Evolutionary conservation across 2,797 vertebrate genomes (phyloP).

Genomic region (Eupleurogrammus muticus): DNA sequence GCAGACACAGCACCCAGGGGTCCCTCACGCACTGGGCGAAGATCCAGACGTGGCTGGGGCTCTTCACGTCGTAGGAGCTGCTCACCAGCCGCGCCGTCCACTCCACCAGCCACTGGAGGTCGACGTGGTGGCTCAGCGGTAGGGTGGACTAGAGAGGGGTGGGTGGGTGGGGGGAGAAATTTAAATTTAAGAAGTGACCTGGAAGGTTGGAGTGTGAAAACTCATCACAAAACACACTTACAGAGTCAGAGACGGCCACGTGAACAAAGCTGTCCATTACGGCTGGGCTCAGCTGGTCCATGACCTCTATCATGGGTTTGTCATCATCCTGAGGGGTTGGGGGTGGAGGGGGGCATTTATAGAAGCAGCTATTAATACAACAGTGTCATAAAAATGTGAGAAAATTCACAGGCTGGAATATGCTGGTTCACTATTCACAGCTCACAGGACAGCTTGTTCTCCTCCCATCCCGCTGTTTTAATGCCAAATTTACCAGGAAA

Average conservation of each 20-base stretch:
- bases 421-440: constrained; percentile 35
- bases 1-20: constrained; percentile 98
- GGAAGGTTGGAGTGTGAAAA: background rate
- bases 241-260: constrained; percentile 95
- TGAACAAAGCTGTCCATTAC: constrained; percentile 98
- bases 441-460: constrained; percentile 12
- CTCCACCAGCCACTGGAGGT: constrained; percentile 98
- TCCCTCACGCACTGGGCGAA: constrained; percentile 97
- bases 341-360: constrained; percentile 56
- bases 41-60: constrained; percentile 98
- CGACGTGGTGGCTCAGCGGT: constrained; percentile 92
- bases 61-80: constrained; percentile 97
- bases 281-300: constrained; percentile 97
- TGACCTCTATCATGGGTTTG: constrained; percentile 98
- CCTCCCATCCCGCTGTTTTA: too few species aligned
- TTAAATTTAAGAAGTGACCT: constrained; percentile 16
- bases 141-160: constrained; percentile 85
- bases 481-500: constrained; percentile 1
- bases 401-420: constrained; percentile 28
- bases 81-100: constrained; percentile 97
- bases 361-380: constrained; percentile 64
- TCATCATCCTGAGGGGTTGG: constrained; percentile 95
- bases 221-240: constrained; percentile 77
- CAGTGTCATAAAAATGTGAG: constrained; percentile 47
- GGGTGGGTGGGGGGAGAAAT: constrained; percentile 22